Percentiles rank a stretch among this genome's conserved stretches.
Conservation (phyloP, 2,888 invertebrate species). For the Drosophila mayaguana region DNA sequence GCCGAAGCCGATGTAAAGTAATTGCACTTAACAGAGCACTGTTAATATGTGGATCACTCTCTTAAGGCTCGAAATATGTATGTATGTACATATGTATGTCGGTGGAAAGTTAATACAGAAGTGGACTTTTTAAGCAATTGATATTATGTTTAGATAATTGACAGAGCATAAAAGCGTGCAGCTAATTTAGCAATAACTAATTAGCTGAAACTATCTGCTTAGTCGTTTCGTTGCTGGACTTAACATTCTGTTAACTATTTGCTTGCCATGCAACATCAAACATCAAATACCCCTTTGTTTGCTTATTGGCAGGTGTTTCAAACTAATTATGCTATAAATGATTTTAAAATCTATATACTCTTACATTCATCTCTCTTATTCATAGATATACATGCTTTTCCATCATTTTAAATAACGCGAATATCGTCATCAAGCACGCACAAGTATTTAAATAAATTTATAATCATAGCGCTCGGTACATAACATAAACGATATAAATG, state of each 20-base stretch:
- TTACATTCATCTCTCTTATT: neutral
- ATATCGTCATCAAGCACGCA: slow-evolving; percentile 37
- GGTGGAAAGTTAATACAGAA: no score
- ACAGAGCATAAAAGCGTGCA: neutral
- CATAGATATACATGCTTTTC: neutral
- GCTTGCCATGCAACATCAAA: slow-evolving; percentile 20
- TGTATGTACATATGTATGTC: no score
- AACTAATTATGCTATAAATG: neutral
- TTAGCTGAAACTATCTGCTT: neutral
- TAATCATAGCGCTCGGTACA: slow-evolving; percentile 39
- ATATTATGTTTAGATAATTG: no score
- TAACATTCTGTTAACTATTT: slow-evolving; percentile 21
- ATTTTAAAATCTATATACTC: neutral
- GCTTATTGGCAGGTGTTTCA: slow-evolving; percentile 7
- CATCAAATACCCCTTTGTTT: slow-evolving; percentile 15
- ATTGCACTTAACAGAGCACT: neutral
- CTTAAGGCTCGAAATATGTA: no score
- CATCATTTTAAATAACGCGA: neutral
- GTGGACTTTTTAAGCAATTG: neutral
- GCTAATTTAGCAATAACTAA: neutral
- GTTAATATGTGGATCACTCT: slow-evolving; percentile 2
- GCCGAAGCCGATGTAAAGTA: slow-evolving; percentile 3
- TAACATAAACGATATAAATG: slow-evolving; percentile 46
- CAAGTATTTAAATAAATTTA: slow-evolving; percentile 54
- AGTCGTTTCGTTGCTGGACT: neutral